Evolutionary conservation across 1,140 invertebrate genomes (phyloP).

Genomic region (Eubasilissa regina): DNA sequence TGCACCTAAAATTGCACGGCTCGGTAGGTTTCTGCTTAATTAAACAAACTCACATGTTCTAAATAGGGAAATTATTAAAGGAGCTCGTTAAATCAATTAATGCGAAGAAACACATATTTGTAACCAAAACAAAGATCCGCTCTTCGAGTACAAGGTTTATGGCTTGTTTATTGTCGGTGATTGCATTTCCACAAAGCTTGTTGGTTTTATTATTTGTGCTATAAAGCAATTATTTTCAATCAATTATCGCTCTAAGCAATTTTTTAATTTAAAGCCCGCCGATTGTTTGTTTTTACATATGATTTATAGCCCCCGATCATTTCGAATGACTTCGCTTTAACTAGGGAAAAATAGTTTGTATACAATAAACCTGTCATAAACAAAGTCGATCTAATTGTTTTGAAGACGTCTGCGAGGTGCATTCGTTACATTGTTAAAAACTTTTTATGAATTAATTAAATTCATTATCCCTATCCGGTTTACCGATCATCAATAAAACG

Average conservation of each 20-base stretch:
- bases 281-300: not conserved
- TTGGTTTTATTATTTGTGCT: constrained; percentile 36
- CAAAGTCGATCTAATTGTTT: constrained; percentile 5
- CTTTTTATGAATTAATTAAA: not conserved
- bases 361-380: constrained; percentile 26
- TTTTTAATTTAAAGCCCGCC: constrained; percentile 17
- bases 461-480: constrained; percentile 15
- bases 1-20: not conserved
- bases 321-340: constrained; percentile 23
- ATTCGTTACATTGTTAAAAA: constrained; percentile 13
- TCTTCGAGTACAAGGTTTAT: constrained; percentile 5
- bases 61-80: constrained; percentile 17
- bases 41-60: not conserved
- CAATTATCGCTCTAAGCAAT: constrained; percentile 23
- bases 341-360: constrained; percentile 22
- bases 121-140: not conserved
- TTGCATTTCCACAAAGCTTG: constrained; percentile 36
- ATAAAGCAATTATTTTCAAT: constrained; percentile 32
- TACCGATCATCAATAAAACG: not conserved
- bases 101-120: constrained; percentile 8
- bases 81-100: constrained; percentile 30
- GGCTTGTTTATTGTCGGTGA: constrained; percentile 10
- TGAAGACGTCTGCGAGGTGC: not conserved
- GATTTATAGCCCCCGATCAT: constrained; percentile 9
- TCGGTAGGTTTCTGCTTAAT: not conserved